These are phyloP conservation scores for Rhamnusium bicolor DNA, from an alignment of 2,888 invertebrate species.

Conservation along the genomic window DNA sequence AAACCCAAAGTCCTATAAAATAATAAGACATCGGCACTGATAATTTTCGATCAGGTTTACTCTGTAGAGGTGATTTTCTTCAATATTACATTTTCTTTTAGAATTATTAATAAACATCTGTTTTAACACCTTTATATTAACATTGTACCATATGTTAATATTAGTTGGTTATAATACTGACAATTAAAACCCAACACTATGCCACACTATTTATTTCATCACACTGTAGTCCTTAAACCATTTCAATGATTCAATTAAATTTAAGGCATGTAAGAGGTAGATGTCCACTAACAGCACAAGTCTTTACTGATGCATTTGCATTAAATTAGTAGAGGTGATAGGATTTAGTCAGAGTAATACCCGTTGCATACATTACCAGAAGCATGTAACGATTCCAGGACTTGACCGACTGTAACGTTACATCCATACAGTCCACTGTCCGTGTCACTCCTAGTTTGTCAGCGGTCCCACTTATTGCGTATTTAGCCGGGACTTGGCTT, in stretches of 20 bases:
- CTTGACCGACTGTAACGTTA: slow-evolving; percentile 47
- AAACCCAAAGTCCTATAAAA: too few relatives aligned
- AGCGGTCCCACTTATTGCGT: slow-evolving; percentile 66
- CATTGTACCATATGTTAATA: too few relatives aligned
- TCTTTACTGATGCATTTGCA: slow-evolving; percentile 56
- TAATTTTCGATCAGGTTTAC: too few relatives aligned
- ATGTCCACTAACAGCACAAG: slow-evolving; percentile 20
- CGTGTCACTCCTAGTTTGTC: slow-evolving; percentile 57
- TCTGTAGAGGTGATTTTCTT: too few relatives aligned
- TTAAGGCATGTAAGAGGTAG: slow-evolving; percentile 10
- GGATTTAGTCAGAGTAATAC: slow-evolving; percentile 63
- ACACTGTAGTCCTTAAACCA: background rate
- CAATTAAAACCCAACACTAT: too few relatives aligned
- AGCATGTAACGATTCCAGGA: slow-evolving; percentile 41
- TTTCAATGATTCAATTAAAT: slow-evolving; percentile 8
- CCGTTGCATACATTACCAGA: slow-evolving; percentile 59
- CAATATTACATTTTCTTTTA: too few relatives aligned
- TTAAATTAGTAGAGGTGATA: slow-evolving; percentile 61
- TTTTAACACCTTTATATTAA: too few relatives aligned
- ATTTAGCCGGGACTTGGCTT: slow-evolving; percentile 60
- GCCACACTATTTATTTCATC: too few relatives aligned
- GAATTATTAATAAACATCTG: too few relatives aligned
- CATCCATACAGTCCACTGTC: slow-evolving; percentile 42
- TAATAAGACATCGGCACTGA: too few relatives aligned
- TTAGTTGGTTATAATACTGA: too few relatives aligned